Evolutionary conservation across 2,797 vertebrate species (phyloP).

Genomic region (Varecia variegata): DNA sequence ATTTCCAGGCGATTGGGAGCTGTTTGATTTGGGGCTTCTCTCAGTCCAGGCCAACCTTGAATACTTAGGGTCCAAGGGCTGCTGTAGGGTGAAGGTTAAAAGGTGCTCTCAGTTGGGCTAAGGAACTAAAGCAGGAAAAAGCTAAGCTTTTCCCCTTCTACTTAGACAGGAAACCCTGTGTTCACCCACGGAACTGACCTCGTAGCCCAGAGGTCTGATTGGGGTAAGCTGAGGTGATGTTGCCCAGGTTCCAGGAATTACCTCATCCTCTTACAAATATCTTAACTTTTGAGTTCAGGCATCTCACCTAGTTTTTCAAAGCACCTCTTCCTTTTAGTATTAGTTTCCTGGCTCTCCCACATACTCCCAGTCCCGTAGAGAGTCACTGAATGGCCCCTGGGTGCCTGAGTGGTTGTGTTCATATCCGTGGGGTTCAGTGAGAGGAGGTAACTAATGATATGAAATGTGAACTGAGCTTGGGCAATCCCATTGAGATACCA

Average conservation of each 20-base stretch:
- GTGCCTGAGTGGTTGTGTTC: neutral
- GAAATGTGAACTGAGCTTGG: neutral
- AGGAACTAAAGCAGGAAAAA: constrained; percentile 48
- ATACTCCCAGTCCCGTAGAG: neutral
- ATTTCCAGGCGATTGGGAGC: neutral
- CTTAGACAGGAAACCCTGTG: constrained; percentile 49
- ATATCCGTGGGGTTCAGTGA: neutral
- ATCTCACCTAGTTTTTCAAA: constrained; percentile 33
- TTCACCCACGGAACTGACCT: constrained; percentile 42
- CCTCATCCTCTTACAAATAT: neutral
- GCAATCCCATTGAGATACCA: neutral
- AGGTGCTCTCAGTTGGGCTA: neutral
- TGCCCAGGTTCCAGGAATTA: constrained; percentile 37
- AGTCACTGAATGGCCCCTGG: neutral
- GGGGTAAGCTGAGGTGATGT: neutral
- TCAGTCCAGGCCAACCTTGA: neutral
- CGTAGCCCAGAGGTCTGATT: neutral
- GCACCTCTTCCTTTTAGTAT: neutral
- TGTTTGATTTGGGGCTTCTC: constrained; percentile 30
- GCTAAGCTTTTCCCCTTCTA: constrained; percentile 34
- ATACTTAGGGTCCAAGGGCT: neutral
- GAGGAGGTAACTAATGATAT: neutral
- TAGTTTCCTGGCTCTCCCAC: neutral
- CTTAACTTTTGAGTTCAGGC: constrained; percentile 44
- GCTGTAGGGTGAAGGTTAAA: constrained; percentile 23